Evolutionary conservation across 2,888 invertebrate species (phyloP).

Genomic region (Tupiocoris notatus): DNA sequence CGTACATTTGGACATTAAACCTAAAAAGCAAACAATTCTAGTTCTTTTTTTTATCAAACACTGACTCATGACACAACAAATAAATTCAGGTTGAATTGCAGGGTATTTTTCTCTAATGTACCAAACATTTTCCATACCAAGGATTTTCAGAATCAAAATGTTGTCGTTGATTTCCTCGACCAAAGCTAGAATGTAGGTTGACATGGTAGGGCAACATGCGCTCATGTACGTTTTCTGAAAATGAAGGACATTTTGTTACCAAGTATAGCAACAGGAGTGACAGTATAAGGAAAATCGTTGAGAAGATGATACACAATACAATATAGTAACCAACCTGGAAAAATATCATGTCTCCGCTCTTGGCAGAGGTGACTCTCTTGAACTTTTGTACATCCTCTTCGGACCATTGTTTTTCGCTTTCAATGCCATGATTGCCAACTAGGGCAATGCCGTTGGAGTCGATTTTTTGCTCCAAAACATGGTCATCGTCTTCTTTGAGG

Average conservation of each 20-base stretch:
- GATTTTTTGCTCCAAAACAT: neutral
- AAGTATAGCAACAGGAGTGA: neutral
- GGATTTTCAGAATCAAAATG: constrained; percentile 5
- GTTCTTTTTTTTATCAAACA: too few species aligned
- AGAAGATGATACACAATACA: too few species aligned
- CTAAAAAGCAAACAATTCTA: too few species aligned
- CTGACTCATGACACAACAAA: too few species aligned
- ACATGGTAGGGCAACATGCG: neutral
- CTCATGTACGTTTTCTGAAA: constrained; percentile 8
- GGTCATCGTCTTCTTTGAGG: neutral
- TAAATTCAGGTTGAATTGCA: too few species aligned
- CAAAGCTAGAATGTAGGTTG: neutral
- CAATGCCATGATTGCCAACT: neutral
- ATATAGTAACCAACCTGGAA: constrained; percentile 19
- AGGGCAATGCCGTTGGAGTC: neutral
- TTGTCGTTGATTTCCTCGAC: constrained; percentile 11
- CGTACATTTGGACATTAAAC: too few species aligned
- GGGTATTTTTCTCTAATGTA: too few species aligned
- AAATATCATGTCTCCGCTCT: neutral
- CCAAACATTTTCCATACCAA: too few species aligned
- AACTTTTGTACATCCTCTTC: neutral
- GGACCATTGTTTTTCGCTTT: neutral
- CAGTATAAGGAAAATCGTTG: too few species aligned
- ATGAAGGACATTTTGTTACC: neutral
- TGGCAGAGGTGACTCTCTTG: neutral